Evolutionary conservation across 2,113 vertebrate genomes (phyloP), one percentile per base, ranked within the genome.

Genomic region (Amphilophus citrinellus): DNA sequence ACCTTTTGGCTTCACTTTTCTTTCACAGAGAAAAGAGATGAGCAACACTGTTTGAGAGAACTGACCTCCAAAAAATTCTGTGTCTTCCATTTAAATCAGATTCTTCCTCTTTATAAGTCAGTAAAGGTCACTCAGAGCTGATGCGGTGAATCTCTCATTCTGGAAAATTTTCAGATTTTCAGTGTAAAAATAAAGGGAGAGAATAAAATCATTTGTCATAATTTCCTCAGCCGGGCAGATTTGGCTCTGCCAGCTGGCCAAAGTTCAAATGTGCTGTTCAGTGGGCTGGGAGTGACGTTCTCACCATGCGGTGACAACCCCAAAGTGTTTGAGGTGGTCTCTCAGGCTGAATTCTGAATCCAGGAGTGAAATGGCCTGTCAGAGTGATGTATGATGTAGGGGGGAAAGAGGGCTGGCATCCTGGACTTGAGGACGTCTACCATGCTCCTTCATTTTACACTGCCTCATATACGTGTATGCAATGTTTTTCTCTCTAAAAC

Each of bases 331-430:
- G 92, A 94, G 93, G 93, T 91, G 93, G 93, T 92, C 79, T 88
- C 71, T 84, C 63, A 42, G 87, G 30, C 24, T 85, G 84, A 91
- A 94, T 94, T 94, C 91, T 84, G 92, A 92, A 90, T 91, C 82
- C 83, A 92, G 88, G 85, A 92, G 93, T 91, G 93, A 95, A 94
- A 93, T 79, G 56, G 88, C 58, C 89, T 91, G 94, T 94, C 92
- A 86, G 88, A 61, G 83, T 94, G 94, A 95, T 94, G 87, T 89
- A 93, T 91, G 90, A 81, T 61, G 77, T 47, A 59, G 66, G 17
- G 30, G 35, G 42, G 24, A 76, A 61, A 68, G 87, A 80, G 63
- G 59, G 61, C 61, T 88, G 89, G 88, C 86, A 87, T 84, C 79
- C 35, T 66, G 27, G 53, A 81, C 77, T 75, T 58, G 85, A 88